These are phyloP conservation scores for Tribolium freemani DNA, from an alignment of 2,888 invertebrate genomes.

Conservation along the genomic window DNA sequence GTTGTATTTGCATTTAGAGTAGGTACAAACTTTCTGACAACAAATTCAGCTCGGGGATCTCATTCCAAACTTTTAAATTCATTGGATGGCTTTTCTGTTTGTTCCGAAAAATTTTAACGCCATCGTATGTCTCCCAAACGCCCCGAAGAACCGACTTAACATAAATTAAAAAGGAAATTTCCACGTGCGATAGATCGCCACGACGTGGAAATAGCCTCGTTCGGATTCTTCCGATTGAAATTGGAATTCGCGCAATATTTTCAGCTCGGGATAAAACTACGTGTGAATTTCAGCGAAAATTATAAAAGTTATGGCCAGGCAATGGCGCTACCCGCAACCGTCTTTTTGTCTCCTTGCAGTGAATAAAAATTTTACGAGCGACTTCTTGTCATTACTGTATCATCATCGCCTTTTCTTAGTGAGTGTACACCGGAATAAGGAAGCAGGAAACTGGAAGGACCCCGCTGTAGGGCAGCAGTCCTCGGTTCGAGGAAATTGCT, in stretches of 20 bases:
- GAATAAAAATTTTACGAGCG: not conserved
- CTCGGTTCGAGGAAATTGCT: conserved; percentile 17
- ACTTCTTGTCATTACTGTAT: conserved; percentile 22
- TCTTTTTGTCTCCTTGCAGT: not conserved
- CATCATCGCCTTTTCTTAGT: conserved; percentile 2
- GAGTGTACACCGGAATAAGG: conserved; percentile 29
- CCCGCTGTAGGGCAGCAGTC: conserved; percentile 4
- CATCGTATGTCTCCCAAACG: conserved; percentile 2
- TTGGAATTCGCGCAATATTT: conserved; percentile 63
- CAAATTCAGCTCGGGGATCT: conserved; percentile 58
- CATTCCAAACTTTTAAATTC: conserved; percentile 54
- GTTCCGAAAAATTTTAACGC: conserved; percentile 26
- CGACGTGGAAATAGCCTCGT: conserved; percentile 64
- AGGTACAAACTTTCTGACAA: conserved; percentile 65
- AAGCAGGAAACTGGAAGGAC: conserved; percentile 28
- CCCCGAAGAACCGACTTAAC: not conserved
- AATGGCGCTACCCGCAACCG: not conserved
- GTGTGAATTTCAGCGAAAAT: conserved; percentile 29
- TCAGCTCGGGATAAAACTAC: conserved; percentile 34
- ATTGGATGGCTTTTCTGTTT: conserved; percentile 49
- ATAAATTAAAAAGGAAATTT: conserved; percentile 31
- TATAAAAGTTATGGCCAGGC: conserved; percentile 1
- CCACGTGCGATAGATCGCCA: conserved; percentile 53
- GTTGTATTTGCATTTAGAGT: conserved; percentile 66
- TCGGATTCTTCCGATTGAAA: conserved; percentile 63